These are phyloP conservation scores for Melanaphis sacchari DNA, from an alignment of 1,140 invertebrate genomes.

Conservation along the genomic window DNA sequence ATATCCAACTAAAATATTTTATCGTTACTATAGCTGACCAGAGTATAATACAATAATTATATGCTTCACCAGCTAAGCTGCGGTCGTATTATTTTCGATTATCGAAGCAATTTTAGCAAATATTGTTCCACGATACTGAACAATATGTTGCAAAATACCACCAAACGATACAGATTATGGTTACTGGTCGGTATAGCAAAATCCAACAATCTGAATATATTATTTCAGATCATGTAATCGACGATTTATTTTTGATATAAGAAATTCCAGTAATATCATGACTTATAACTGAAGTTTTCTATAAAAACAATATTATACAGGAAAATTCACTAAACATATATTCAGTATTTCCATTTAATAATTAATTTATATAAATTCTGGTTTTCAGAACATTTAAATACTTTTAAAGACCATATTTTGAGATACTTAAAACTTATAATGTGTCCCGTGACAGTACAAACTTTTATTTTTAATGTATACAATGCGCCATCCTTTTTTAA, in stretches of 20 bases:
- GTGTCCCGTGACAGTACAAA: background rate
- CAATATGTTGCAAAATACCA: no score
- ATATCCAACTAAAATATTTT: background rate
- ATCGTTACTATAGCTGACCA: background rate
- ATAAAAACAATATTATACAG: background rate
- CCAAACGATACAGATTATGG: background rate
- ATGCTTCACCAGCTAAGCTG: background rate
- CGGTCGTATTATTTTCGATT: background rate
- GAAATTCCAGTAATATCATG: background rate
- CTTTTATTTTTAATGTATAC: background rate
- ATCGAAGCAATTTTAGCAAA: background rate
- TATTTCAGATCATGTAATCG: background rate
- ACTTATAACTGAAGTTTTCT: background rate
- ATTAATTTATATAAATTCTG: background rate
- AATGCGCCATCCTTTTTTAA: background rate
- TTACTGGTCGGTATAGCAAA: background rate
- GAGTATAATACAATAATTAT: background rate
- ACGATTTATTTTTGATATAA: background rate
- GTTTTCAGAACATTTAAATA: background rate
- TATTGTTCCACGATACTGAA: no score
- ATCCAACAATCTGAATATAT: background rate
- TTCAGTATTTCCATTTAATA: background rate
- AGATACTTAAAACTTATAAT: background rate
- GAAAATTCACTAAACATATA: background rate
- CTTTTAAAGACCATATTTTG: background rate